These are phyloP conservation scores for Coturnix japonica DNA, from an alignment of 2,113 vertebrate species.

Conservation along the genomic window DNA sequence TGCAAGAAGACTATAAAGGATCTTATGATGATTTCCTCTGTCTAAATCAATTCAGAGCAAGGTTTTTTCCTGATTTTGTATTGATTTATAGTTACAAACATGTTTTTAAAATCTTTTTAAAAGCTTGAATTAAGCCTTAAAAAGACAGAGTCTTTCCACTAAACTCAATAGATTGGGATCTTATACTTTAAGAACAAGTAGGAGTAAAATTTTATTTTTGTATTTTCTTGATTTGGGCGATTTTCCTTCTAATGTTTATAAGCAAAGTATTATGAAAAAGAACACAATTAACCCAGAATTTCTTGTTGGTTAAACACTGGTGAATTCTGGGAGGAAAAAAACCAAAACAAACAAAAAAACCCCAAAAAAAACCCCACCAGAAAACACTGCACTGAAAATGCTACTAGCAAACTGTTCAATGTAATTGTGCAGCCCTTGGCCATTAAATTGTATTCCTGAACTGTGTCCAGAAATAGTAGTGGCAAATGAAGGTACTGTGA, in stretches of 20 bases:
- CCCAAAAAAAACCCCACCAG: too few species aligned
- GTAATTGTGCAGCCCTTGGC: not conserved
- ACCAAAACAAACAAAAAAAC: too few species aligned
- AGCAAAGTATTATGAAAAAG: not conserved
- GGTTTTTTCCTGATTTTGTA: not conserved
- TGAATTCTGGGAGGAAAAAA: not conserved
- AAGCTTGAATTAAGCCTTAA: not conserved
- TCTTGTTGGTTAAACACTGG: not conserved
- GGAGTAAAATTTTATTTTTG: not conserved
- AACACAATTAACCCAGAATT: not conserved
- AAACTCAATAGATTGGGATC: not conserved
- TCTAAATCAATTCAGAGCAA: not conserved
- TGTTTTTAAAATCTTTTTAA: not conserved
- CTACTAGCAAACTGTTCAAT: not conserved
- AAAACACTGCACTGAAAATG: not conserved
- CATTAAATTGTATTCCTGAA: not conserved
- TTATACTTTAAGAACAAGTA: not conserved
- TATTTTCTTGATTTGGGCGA: not conserved
- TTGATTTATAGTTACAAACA: not conserved
- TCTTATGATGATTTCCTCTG: not conserved
- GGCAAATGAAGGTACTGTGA: not conserved
- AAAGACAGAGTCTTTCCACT: not conserved
- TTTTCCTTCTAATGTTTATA: not conserved
- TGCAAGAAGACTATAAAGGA: not conserved
- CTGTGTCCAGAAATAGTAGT: not conserved